phyloP scores from a whole-genome alignment of 2,113 vertebrate genomes.

The Perccottus glenii region DNA sequence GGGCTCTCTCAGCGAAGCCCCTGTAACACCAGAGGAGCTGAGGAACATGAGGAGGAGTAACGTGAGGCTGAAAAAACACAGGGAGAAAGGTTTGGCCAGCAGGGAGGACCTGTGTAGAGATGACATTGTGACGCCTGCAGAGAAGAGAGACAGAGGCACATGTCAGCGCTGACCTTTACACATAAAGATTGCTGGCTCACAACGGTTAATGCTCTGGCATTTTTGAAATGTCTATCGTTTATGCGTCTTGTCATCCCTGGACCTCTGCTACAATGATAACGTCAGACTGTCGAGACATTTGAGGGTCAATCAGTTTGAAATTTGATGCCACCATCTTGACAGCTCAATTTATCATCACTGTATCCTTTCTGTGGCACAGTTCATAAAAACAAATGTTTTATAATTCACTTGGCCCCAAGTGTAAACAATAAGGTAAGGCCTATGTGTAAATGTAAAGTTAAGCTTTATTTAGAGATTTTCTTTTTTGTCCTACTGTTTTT shows the following conservation, averaged over 20 bases:
- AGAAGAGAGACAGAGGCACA: slow-evolving; percentile 54
- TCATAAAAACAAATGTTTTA: too few species aligned
- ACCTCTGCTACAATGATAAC: slow-evolving; percentile 13
- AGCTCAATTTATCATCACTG: not conserved
- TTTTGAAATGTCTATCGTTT: slow-evolving; percentile 18
- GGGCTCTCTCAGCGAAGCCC: slow-evolving; percentile 85
- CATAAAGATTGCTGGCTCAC: slow-evolving; percentile 29
- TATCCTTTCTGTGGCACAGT: not conserved
- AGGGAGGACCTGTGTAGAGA: slow-evolving; percentile 69
- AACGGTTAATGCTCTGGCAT: slow-evolving; percentile 8
- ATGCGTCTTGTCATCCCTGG: slow-evolving; percentile 10
- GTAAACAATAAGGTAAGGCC: too few species aligned
- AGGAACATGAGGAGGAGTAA: slow-evolving; percentile 71
- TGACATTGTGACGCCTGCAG: slow-evolving; percentile 82
- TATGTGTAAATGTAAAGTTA: too few species aligned
- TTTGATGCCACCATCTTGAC: not conserved
- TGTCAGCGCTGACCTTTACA: slow-evolving; percentile 59
- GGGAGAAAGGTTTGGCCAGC: slow-evolving; percentile 70
- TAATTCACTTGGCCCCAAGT: too few species aligned
- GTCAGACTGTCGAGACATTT: not conserved
- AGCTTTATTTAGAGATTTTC: too few species aligned
- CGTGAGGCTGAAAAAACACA: slow-evolving; percentile 76
- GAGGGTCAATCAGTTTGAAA: not conserved
- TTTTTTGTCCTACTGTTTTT: too few species aligned
- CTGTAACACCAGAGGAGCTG: slow-evolving; percentile 67